A percentile compares a stretch with the other conserved stretches of the same genome.
These are phyloP conservation scores for Lepidurus apus DNA, from an alignment of 1,140 invertebrate species.

Conservation along the genomic window DNA sequence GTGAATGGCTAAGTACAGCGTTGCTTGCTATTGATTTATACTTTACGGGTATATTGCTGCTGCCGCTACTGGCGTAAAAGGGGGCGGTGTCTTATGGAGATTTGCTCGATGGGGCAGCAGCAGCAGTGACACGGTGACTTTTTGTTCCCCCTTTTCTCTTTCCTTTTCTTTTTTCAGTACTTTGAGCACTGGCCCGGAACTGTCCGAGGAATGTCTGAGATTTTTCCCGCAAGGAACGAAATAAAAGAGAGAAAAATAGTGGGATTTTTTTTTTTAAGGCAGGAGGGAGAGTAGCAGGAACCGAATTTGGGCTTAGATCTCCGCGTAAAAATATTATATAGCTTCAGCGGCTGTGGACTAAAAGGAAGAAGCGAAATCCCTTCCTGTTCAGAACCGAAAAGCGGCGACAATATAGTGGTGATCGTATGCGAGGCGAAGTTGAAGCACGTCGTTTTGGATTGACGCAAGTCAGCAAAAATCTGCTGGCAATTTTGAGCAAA, in stretches of 20 bases:
- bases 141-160: background rate
- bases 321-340: constrained; percentile 23
- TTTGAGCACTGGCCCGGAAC: constrained; percentile 14
- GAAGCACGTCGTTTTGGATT: background rate
- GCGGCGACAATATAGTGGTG: background rate
- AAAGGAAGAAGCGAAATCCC: background rate
- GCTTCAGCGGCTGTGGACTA: constrained; percentile 23
- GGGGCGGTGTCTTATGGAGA: constrained; percentile 6
- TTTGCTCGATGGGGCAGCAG: constrained; percentile 20
- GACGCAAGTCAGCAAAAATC: background rate
- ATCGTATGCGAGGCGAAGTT: background rate
- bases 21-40: constrained; percentile 7
- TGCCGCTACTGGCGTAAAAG: background rate
- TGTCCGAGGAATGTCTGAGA: constrained; percentile 5
- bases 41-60: constrained; percentile 5
- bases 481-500: background rate
- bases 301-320: constrained; percentile 22
- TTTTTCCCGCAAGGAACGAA: constrained; percentile 1
- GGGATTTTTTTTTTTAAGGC: background rate
- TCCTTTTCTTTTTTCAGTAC: background rate
- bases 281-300: background rate
- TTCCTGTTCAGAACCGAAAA: background rate
- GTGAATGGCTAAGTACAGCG: constrained; percentile 2
- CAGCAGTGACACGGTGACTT: background rate
- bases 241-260: too few species aligned